These are phyloP conservation scores for Paedocypris micromegethes DNA, from an alignment of 2,797 vertebrate genomes.

Conservation along the genomic window DNA sequence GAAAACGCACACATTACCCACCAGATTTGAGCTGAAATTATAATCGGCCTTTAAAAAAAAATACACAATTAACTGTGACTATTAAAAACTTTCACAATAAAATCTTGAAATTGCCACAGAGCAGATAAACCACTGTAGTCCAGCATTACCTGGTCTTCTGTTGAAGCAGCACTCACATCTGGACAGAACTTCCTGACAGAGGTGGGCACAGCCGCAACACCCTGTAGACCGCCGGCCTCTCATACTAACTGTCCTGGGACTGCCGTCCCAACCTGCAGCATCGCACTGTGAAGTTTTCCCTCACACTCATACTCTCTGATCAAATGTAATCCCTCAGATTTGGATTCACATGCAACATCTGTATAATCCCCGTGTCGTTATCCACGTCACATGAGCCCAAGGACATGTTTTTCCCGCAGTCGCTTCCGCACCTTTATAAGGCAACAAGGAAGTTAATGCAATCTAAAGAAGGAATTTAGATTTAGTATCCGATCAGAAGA, in stretches of 20 bases:
- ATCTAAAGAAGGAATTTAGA: background rate
- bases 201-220: constrained; percentile 78
- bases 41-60: too few relatives aligned
- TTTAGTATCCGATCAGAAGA: too few relatives aligned
- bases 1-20: too few relatives aligned
- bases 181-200: constrained; percentile 82
- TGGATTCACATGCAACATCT: constrained; percentile 34
- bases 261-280: constrained; percentile 50
- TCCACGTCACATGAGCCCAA: constrained; percentile 7
- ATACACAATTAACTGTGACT: too few relatives aligned
- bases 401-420: background rate
- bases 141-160: constrained; percentile 71
- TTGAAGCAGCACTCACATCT: constrained; percentile 81
- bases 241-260: constrained; percentile 64
- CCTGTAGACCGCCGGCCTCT: constrained; percentile 72
- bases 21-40: too few relatives aligned
- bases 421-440: background rate
- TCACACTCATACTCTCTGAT: constrained; percentile 32
- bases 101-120: background rate
- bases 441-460: background rate
- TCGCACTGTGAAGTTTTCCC: constrained; percentile 33
- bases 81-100: background rate
- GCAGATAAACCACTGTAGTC: background rate
- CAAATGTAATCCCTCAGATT: constrained; percentile 41
- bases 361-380: constrained; percentile 33